Conservation (phyloP, 2,113 vertebrate genomes). For the Zosterops lateralis region DNA sequence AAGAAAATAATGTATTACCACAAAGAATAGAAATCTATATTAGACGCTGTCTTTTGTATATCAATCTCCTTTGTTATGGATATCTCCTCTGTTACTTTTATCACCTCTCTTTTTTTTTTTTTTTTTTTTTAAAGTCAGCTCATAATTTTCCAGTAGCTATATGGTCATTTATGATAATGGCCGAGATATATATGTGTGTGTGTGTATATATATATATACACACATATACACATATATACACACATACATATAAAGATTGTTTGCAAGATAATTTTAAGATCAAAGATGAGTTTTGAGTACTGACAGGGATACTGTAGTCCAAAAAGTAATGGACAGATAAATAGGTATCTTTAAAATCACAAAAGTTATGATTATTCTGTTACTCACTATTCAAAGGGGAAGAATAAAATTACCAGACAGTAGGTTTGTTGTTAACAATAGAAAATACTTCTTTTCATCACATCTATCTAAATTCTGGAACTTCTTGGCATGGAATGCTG, state of each 20-base stretch:
- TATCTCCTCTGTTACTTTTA: not conserved
- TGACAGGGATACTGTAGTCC: not conserved
- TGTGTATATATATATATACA: not conserved
- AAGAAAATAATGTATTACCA: not conserved
- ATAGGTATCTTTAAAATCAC: not conserved
- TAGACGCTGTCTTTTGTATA: slow-evolving; percentile 10
- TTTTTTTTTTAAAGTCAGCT: not conserved
- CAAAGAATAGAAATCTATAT: slow-evolving; percentile 41
- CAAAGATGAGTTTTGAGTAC: not conserved
- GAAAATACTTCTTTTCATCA: slow-evolving; percentile 26
- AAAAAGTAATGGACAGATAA: not conserved
- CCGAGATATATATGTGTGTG: not conserved
- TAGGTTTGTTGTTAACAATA: slow-evolving; percentile 25
- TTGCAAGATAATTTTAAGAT: not conserved
- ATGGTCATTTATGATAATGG: not conserved
- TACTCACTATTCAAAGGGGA: slow-evolving; percentile 4
- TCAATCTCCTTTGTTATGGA: not conserved
- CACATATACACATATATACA: not conserved
- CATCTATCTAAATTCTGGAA: slow-evolving; percentile 27
- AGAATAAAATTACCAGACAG: slow-evolving; percentile 28
- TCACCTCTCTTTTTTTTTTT: not conserved
- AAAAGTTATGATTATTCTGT: slow-evolving; percentile 27
- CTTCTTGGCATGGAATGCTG: not conserved
- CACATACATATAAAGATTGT: not conserved
- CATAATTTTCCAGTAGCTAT: not conserved